Percentiles rank a stretch among this genome's conserved stretches.
Evolutionary conservation across 2,888 invertebrate genomes (phyloP).

Genomic region (Gymnocheta viridis): DNA sequence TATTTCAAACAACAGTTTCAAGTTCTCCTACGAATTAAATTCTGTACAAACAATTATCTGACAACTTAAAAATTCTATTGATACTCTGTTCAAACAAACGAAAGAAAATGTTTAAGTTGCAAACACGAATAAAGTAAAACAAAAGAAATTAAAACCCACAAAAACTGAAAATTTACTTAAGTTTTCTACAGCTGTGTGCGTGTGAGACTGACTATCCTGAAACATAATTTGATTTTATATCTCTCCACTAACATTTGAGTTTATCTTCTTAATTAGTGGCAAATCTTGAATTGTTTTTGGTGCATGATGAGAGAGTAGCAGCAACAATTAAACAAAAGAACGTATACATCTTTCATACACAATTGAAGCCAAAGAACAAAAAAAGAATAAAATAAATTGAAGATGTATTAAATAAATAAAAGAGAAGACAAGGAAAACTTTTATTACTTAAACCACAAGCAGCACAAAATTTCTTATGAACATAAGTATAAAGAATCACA

Average conservation of each 20-base stretch:
- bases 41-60: not conserved
- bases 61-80: conserved; percentile 36
- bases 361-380: no score
- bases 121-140: not conserved
- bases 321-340: conserved; percentile 32
- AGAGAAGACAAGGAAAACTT: not conserved
- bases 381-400: not conserved
- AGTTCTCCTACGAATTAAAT: not conserved
- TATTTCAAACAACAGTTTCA: not conserved
- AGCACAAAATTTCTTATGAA: not conserved
- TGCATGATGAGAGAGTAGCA: not conserved
- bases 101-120: not conserved
- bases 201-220: not conserved
- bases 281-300: conserved; percentile 61
- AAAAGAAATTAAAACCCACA: conserved; percentile 42
- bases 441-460: conserved; percentile 23
- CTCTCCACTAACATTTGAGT: conserved; percentile 56
- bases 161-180: conserved; percentile 68
- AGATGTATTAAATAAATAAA: conserved; percentile 31
- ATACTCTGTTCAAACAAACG: conserved; percentile 22
- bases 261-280: conserved; percentile 73
- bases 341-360: not conserved
- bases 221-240: conserved; percentile 30
- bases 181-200: conserved; percentile 22
- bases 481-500: not conserved